Evolutionary conservation across 2,888 invertebrate genomes (phyloP).

Genomic region (Rhabditophanes sp.): DNA sequence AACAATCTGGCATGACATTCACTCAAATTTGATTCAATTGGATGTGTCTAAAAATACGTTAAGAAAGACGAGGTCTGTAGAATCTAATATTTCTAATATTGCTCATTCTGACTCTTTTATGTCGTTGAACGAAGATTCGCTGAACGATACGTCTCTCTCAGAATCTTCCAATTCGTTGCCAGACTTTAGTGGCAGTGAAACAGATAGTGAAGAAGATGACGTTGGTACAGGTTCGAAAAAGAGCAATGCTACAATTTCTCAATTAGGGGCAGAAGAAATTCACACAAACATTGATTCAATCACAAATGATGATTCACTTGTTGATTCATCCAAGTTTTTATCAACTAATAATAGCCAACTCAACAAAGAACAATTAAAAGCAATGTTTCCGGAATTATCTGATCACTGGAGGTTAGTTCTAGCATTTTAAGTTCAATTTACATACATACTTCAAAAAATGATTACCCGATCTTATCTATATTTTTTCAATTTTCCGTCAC

Average conservation of each 20-base stretch:
- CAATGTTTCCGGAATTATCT: slow-evolving; percentile 35
- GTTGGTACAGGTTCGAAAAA: slow-evolving; percentile 2
- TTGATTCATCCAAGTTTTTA: not conserved
- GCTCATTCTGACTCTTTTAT: slow-evolving; percentile 2
- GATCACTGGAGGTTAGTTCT: slow-evolving; percentile 37
- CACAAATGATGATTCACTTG: not conserved
- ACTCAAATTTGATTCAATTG: slow-evolving; percentile 32
- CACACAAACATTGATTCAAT: not conserved
- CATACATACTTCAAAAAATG: no score
- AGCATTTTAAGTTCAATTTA: slow-evolving; percentile 10
- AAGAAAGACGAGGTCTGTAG: no score
- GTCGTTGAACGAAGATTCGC: not conserved
- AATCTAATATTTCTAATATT: slow-evolving; percentile 1
- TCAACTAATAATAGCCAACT: slow-evolving; percentile 21
- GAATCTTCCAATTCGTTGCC: not conserved
- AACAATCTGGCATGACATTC: slow-evolving; percentile 42
- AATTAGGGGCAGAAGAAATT: slow-evolving; percentile 5
- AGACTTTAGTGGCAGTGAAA: slow-evolving; percentile 3
- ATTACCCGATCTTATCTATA: not conserved
- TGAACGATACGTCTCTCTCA: not conserved
- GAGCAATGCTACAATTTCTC: slow-evolving; percentile 2
- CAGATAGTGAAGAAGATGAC: slow-evolving; percentile 2
- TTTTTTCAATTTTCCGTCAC: not conserved
- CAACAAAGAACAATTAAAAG: slow-evolving; percentile 26
- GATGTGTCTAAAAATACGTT: no score